phyloP scores from a whole-genome alignment of 53 echinoderm and acorn worm genomes.

The Henricia sp. region DNA sequence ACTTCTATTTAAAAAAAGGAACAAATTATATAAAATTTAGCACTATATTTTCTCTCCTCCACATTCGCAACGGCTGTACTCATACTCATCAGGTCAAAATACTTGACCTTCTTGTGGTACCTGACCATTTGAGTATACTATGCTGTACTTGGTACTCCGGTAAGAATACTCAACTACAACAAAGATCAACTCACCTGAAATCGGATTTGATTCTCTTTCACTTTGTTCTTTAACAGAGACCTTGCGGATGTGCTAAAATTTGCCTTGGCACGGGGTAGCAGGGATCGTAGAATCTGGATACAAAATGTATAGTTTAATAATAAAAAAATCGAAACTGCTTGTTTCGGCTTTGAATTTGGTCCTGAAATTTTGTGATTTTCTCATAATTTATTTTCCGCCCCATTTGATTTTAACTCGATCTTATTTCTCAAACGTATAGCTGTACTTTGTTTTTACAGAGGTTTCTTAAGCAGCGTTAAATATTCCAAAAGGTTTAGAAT shows the following conservation, averaged over 20 bases:
- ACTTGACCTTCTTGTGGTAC: too few relatives aligned
- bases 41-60: too few relatives aligned
- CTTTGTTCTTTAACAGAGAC: slow-evolving; percentile 61
- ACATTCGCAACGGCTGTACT: too few relatives aligned
- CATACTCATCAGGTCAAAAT: too few relatives aligned
- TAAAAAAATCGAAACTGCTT: not conserved
- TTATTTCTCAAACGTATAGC: not conserved
- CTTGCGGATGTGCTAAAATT: slow-evolving; percentile 69
- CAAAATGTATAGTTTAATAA: not conserved
- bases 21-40: too few relatives aligned
- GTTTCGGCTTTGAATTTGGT: too few relatives aligned
- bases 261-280: slow-evolving; percentile 75
- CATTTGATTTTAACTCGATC: not conserved
- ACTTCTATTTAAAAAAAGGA: too few relatives aligned
- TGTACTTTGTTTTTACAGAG: too few relatives aligned
- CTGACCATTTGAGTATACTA: too few relatives aligned
- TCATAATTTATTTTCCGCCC: too few relatives aligned
- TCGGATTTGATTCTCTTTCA: slow-evolving; percentile 68
- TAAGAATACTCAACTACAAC: not conserved
- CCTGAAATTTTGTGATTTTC: too few relatives aligned
- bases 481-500: not conserved
- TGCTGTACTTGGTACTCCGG: not conserved
- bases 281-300: slow-evolving; percentile 71
- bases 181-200: slow-evolving; percentile 76
- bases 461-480: too few relatives aligned